Evolutionary conservation across 1,140 invertebrate genomes (phyloP), one percentile per base, ranked within the genome.

Genomic region (Drosophila varians): DNA sequence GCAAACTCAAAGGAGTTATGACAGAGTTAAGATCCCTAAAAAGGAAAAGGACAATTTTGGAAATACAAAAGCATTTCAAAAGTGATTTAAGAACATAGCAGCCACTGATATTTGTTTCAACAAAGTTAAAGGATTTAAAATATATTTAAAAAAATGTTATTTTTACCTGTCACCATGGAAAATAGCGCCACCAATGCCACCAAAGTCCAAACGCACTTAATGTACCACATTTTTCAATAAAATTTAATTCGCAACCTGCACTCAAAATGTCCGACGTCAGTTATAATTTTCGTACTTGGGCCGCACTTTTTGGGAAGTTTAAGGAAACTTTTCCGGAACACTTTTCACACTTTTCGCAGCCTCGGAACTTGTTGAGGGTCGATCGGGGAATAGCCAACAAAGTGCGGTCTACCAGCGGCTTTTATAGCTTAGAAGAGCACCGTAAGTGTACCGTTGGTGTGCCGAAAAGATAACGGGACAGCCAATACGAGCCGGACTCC

Each of bases 191-290:
- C 16, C 46, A 80, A 42, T 8, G 80, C 57, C 45, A 84, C 56
- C 19, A 84, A 69, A 62, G 80, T 87, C 80, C 80, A 84, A 69
- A 77, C 74, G 19, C 78, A 84, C 58, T 84, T 86, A 16, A 52
- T 45, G 66, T 79, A 84, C 71, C 75, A 79, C 80, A 84, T 84
- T 65, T 86, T 79, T 11, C 5, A 56, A 52, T 43, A 7, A 11
- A 64, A 4, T 31, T 45, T 25, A 5, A 45, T 14, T 21, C 4
- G 26, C 9, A 36, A 34, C 8, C 21, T 66, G 60, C 61, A 66
- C 64, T 52, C 4, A 66, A 31, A 54, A 42, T 62, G 43, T 72
- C 2, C 14, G 62, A 53, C 28, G 64, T 68, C 64, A 66, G 21
- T 60, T 72, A 40, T 26, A 61, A 61, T 71, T 52, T 61, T 7